Evolutionary conservation across 2,888 invertebrate species (phyloP).

Genomic region (Scaptomyza flava): DNA sequence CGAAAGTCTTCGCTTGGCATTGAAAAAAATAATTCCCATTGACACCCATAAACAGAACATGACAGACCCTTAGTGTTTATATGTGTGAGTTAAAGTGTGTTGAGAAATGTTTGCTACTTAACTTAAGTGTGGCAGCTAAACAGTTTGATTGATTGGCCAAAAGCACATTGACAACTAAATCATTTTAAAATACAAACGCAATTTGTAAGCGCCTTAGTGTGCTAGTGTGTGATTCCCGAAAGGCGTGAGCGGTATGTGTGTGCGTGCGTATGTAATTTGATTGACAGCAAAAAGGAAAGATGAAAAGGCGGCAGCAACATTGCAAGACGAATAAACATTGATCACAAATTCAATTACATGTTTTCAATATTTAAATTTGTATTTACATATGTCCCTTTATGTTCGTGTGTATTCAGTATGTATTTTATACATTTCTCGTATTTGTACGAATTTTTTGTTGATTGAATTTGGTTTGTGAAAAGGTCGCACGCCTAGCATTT

Average conservation of each 20-base stretch:
- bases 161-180: conserved; percentile 64
- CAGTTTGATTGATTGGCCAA: conserved; percentile 47
- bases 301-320: conserved; percentile 16
- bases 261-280: conserved; percentile 47
- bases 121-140: conserved; percentile 32
- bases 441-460: conserved; percentile 21
- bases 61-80: neutral
- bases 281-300: conserved; percentile 50
- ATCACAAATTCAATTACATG: conserved; percentile 64
- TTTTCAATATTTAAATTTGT: conserved; percentile 45
- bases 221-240: conserved; percentile 2
- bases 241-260: neutral
- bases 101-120: conserved; percentile 24
- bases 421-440: neutral
- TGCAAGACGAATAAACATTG: conserved; percentile 48
- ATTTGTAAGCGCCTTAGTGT: conserved; percentile 40
- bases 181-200: conserved; percentile 60
- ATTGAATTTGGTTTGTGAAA: conserved; percentile 49
- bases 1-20: neutral
- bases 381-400: conserved; percentile 12
- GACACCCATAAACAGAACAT: conserved; percentile 15
- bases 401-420: neutral
- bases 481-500: conserved; percentile 29
- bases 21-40: neutral
- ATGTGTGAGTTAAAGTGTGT: neutral